These are phyloP conservation scores for Campopleginae sp. DNA, from an alignment of 2,888 invertebrate species.

Conservation along the genomic window DNA sequence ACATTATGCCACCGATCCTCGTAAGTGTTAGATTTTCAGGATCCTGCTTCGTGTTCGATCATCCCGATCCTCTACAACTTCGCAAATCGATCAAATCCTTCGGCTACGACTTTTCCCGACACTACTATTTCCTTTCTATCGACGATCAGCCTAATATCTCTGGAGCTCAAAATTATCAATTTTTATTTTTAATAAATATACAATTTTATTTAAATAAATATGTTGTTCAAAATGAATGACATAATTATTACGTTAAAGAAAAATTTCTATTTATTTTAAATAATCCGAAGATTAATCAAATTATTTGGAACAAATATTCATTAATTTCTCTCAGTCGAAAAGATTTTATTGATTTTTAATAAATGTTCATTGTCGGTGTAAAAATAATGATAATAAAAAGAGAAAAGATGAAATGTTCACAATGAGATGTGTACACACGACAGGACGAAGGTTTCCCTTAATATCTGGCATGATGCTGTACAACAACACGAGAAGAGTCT, in stretches of 20 bases:
- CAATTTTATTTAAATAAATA: no score
- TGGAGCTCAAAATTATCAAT: no score
- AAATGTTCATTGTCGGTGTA: no score
- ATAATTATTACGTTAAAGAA: no score
- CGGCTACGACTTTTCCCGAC: constrained; percentile 6
- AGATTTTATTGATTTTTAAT: no score
- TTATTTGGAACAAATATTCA: no score
- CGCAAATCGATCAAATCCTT: constrained; percentile 40
- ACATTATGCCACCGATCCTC: constrained; percentile 66
- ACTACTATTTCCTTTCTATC: not conserved
- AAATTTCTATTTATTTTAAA: no score
- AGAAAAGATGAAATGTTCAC: constrained; percentile 79
- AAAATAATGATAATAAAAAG: constrained; percentile 39
- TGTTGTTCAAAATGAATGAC: no score
- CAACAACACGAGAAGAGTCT: constrained; percentile 58
- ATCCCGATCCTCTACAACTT: constrained; percentile 9
- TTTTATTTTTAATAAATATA: no score
- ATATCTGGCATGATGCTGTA: constrained; percentile 65
- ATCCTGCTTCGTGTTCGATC: constrained; percentile 69
- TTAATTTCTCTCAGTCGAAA: no score
- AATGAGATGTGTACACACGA: constrained; percentile 60
- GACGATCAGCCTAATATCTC: not conserved
- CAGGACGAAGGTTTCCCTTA: constrained; percentile 46
- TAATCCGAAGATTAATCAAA: no score
- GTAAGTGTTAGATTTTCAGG: constrained; percentile 74